Conservation (phyloP, 2,797 vertebrate species). For the Smutsia gigantea region DNA sequence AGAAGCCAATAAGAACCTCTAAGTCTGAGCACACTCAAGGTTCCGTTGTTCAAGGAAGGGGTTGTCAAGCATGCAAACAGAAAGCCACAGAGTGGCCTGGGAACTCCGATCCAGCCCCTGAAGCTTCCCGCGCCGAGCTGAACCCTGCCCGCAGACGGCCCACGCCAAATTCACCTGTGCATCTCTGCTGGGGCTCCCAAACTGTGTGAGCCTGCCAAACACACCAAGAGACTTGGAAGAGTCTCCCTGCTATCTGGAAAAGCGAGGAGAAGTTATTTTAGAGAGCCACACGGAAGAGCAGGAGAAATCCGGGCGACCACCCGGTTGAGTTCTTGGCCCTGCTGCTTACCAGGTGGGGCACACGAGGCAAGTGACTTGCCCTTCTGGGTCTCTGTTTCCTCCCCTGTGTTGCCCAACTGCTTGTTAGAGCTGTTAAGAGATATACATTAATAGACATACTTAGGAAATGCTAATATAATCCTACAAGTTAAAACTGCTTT, state of each 20-base stretch:
- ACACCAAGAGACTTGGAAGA: not conserved
- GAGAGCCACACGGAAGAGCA: not conserved
- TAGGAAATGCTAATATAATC: constrained; percentile 48
- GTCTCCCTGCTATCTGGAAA: not conserved
- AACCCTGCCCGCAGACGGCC: fast-evolving
- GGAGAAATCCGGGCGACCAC: not conserved
- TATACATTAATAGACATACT: not conserved
- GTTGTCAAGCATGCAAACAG: not conserved
- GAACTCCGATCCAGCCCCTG: not conserved
- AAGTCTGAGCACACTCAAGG: not conserved
- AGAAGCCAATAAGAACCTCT: not conserved
- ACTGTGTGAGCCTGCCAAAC: not conserved
- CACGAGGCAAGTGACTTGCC: not conserved
- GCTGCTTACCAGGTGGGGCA: too few species aligned
- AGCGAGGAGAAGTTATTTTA: not conserved
- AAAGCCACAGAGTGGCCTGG: not conserved
- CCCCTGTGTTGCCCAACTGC: not conserved
- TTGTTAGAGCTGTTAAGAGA: not conserved
- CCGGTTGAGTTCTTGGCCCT: not conserved
- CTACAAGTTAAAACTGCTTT: constrained; percentile 32
- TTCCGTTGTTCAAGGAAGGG: not conserved
- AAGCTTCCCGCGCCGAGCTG: too few species aligned
- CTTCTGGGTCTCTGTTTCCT: not conserved
- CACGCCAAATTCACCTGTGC: fast-evolving
- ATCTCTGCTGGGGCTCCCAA: too few species aligned